These are phyloP conservation scores for Eulemur coronatus DNA, from an alignment of 2,797 vertebrate genomes.

Conservation along the genomic window DNA sequence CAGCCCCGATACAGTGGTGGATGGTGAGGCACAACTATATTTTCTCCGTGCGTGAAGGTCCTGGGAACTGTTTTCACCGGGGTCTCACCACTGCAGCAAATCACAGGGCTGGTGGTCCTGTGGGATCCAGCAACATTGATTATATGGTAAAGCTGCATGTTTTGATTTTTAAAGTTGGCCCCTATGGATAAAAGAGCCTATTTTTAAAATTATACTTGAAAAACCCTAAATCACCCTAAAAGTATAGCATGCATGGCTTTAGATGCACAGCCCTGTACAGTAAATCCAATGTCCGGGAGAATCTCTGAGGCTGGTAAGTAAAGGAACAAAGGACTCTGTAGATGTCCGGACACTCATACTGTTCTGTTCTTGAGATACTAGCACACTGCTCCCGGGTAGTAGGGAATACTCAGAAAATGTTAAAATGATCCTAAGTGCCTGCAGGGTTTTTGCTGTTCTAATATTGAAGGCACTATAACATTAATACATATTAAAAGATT, in stretches of 20 bases:
- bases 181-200: background rate
- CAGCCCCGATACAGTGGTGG: rapidly evolving
- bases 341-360: background rate
- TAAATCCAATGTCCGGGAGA: background rate
- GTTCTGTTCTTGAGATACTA: background rate
- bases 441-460: background rate
- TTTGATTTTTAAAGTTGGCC: background rate
- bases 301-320: background rate
- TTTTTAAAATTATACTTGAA: background rate
- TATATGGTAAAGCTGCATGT: background rate
- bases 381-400: background rate
- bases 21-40: rapidly evolving
- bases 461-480: background rate
- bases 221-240: background rate
- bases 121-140: background rate
- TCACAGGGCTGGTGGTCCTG: background rate
- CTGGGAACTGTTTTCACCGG: too few species aligned
- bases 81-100: rapidly evolving
- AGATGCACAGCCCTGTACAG: background rate
- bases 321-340: background rate
- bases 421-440: background rate
- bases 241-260: background rate
- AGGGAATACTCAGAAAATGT: background rate
- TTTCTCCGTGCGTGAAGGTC: background rate
- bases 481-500: background rate